phyloP scores from a whole-genome alignment of 2,888 invertebrate species.

The Sclerodermus sp. region DNA sequence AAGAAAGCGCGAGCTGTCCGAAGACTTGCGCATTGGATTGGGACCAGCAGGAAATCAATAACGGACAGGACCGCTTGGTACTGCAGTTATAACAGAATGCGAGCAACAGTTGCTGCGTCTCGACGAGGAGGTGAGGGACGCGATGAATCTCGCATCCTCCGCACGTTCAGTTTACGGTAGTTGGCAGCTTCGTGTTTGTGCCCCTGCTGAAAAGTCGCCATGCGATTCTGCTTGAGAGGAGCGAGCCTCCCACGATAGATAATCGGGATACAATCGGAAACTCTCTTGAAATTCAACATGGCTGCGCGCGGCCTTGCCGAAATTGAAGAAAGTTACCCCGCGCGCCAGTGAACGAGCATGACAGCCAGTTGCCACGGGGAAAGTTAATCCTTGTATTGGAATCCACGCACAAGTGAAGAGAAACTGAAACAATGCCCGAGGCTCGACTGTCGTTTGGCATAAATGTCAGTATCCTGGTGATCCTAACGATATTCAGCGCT shows the following conservation, averaged over 20 bases:
- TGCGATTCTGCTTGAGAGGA: no score
- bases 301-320: no score
- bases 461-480: slow-evolving; percentile 44
- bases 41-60: slow-evolving; percentile 44
- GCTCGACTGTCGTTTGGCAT: slow-evolving; percentile 38
- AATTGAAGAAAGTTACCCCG: no score
- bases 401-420: no score
- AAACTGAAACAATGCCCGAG: slow-evolving; percentile 33
- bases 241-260: no score
- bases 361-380: no score
- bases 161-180: no score
- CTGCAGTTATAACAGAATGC: slow-evolving; percentile 34
- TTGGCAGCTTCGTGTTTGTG: no score
- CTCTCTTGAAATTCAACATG: no score
- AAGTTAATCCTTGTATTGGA: no score
- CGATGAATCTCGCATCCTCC: neutral
- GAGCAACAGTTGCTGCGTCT: slow-evolving; percentile 43
- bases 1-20: slow-evolving; percentile 2
- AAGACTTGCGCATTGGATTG: slow-evolving; percentile 41
- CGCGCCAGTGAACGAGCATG: no score
- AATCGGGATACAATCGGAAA: slow-evolving; percentile 1
- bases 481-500: slow-evolving; percentile 42
- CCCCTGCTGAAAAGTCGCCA: neutral
- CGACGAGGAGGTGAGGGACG: slow-evolving; percentile 13
- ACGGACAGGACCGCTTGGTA: slow-evolving; percentile 29